Base-by-base conservation (phyloP, 2,113 vertebrate genomes). In the Phrynosoma platyrhinos region DNA sequence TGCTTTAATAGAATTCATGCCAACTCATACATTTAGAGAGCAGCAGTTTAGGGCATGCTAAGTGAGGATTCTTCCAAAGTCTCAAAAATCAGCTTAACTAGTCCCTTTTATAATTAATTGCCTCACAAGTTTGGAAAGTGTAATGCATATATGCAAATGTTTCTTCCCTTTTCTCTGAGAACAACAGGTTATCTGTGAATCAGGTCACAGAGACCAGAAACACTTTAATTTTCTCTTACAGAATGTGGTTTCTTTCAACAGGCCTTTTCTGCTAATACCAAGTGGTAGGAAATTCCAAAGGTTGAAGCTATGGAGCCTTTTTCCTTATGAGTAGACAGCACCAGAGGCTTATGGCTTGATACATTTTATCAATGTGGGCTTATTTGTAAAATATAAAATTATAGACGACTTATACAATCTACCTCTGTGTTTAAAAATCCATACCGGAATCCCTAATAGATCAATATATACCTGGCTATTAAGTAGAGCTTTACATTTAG, bases 1-100 rank as follows among this genome's bases (percentile, higher is more conserved):
- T 16, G 13, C 42, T 78, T 85, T 89, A 86, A 86, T 76, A n/a
- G 62, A 89, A 68, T 66, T 81, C 88, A 86, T 66, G 71, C 71
- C 58, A 82, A 69, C 84, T 82, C 84, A 14, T 86, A 66, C 30
- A 69, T 55, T 82, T 77, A 82, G 23, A 42, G 55, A 77, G 32
- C 16, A 77, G n/a, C 62, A 68, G 53, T 77, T 80, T 66, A 32
- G 58, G n/a, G n/a, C 68, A 40, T 76, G 9, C 23, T 36, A 53
- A 75, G 72, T 74, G 23, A 72, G 5, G 3, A 82, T 87, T 82
- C 55, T 13, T 27, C 64, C 6, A 47, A 82, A 71, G 47, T 27
- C 32, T 79, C 10, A 20, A 32, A 62, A 82, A 66, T 30, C 36
- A 74, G 58, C 25, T 72, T 52, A 40, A 32, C 52, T 42, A 18